These are phyloP conservation scores for Iphiclides podalirius DNA, from an alignment of 2,888 invertebrate species.

Conservation along the genomic window DNA sequence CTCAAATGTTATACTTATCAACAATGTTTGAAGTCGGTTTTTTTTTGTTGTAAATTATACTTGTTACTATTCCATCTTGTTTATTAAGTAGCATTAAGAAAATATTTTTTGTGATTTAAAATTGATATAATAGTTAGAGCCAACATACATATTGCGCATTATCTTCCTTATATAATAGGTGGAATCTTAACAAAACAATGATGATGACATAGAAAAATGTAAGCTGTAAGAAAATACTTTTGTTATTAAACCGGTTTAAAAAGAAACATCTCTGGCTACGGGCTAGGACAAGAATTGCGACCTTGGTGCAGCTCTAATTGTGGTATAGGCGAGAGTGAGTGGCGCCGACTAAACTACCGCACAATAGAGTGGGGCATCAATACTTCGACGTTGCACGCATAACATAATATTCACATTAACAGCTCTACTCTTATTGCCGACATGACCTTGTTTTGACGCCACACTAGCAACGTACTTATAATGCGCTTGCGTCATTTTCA, in stretches of 20 bases:
- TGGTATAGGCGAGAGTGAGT: conserved; percentile 49
- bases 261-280: conserved; percentile 24
- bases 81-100: no score
- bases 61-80: no score
- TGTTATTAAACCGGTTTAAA: conserved; percentile 17
- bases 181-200: neutral
- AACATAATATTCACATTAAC: conserved; percentile 25
- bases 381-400: conserved; percentile 38
- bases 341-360: conserved; percentile 47
- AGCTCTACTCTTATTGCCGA: neutral
- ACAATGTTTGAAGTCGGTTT: no score
- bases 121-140: neutral
- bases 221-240: conserved; percentile 1
- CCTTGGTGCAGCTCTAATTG: conserved; percentile 53
- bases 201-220: conserved; percentile 2
- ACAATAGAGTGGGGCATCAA: conserved; percentile 46
- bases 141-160: neutral
- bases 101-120: no score
- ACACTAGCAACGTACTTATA: neutral
- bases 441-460: conserved; percentile 14
- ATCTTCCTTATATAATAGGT: neutral
- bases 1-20: no score
- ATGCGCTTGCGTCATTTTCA: conserved; percentile 8
- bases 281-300: conserved; percentile 36
- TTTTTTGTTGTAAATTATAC: no score